Conservation (phyloP, 2,888 invertebrate species). For the Platynereis dumerilii region DNA sequence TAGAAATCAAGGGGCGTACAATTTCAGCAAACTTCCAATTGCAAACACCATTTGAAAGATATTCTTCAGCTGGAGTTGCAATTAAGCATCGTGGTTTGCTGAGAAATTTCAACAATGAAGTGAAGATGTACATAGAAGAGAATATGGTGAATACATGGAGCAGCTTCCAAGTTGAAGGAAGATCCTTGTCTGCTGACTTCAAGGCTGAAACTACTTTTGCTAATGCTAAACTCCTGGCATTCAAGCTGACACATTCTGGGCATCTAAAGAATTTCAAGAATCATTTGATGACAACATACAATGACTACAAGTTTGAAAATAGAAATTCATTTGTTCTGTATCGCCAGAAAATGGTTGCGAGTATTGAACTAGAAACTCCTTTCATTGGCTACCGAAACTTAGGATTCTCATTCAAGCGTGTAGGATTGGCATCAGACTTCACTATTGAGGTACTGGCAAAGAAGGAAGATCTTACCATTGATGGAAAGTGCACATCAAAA, state of each 20-base stretch:
- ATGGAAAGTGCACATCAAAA: too few relatives aligned
- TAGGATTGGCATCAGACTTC: too few relatives aligned
- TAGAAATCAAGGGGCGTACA: neutral
- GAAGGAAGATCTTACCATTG: too few relatives aligned
- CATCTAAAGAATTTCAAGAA: neutral
- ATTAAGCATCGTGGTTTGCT: neutral
- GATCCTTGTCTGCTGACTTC: neutral
- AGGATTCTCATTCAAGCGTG: neutral
- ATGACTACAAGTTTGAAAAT: too few relatives aligned
- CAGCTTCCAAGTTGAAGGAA: too few relatives aligned
- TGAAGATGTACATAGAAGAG: too few relatives aligned
- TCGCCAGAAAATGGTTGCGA: neutral
- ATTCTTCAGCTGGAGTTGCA: neutral
- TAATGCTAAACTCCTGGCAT: too few relatives aligned
- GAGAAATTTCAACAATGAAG: neutral
- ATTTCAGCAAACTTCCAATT: neutral
- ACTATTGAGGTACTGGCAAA: too few relatives aligned
- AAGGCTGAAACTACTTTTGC: neutral
- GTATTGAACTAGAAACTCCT: neutral
- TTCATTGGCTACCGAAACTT: neutral
- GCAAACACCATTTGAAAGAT: neutral
- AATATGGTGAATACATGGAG: too few relatives aligned
- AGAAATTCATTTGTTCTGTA: neutral
- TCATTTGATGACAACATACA: neutral
- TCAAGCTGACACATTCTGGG: neutral